Evolutionary conservation across 1,140 invertebrate genomes (phyloP).

Genomic region (Neuroterus valhalla): DNA sequence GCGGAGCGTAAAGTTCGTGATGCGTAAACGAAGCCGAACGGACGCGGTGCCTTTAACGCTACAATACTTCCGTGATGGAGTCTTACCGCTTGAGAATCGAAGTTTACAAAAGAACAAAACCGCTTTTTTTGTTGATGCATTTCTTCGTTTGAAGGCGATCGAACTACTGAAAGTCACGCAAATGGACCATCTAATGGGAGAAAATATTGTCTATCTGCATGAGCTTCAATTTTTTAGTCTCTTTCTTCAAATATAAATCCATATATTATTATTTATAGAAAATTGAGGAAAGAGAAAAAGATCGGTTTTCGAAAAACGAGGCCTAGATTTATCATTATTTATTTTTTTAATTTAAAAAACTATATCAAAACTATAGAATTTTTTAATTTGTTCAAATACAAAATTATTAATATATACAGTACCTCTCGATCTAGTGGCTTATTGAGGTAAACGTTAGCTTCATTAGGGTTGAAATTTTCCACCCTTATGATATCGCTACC

Average conservation of each 20-base stretch:
- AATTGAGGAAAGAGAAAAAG: too few relatives aligned
- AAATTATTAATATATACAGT: slow-evolving; percentile 42
- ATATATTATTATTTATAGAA: too few relatives aligned
- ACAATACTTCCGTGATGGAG: slow-evolving; percentile 20
- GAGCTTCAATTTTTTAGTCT: neutral
- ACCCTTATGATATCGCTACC: slow-evolving; percentile 90
- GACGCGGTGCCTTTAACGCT: slow-evolving; percentile 52
- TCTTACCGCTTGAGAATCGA: neutral
- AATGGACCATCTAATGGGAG: neutral
- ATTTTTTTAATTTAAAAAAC: neutral
- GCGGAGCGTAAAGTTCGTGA: slow-evolving; percentile 65
- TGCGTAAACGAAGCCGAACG: slow-evolving; percentile 59
- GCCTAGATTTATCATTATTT: neutral
- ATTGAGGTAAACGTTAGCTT: slow-evolving; percentile 91
- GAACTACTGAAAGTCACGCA: slow-evolving; percentile 1
- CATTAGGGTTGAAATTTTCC: slow-evolving; percentile 85
- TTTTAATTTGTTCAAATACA: neutral
- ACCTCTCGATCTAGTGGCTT: slow-evolving; percentile 94
- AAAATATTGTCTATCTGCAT: neutral
- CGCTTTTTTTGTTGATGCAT: neutral
- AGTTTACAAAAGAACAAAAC: slow-evolving; percentile 10
- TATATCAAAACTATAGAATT: neutral
- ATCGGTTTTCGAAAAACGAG: too few relatives aligned
- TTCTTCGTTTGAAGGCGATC: neutral
- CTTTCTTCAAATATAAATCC: too few relatives aligned